These are phyloP conservation scores for Cryptoprocta ferox DNA, from an alignment of 2,797 vertebrate genomes.

Conservation along the genomic window DNA sequence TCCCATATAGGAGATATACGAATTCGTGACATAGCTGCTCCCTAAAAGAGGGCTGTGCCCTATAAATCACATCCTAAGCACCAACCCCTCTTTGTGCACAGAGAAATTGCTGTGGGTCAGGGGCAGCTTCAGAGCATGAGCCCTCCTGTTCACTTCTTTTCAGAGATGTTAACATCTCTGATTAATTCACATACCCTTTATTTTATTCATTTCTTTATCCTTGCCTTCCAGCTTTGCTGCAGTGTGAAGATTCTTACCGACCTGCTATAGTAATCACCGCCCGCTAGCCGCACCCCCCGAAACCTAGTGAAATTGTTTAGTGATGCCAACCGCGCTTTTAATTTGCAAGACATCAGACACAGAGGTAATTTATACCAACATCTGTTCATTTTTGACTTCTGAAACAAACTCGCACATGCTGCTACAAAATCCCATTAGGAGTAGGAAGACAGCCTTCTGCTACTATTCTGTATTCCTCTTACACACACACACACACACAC, in stretches of 20 bases:
- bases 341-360: slow-evolving; percentile 94
- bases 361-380: slow-evolving; percentile 97
- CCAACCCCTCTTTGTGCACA: slow-evolving; percentile 79
- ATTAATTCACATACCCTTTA: slow-evolving; percentile 89
- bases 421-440: slow-evolving; percentile 91
- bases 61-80: slow-evolving; percentile 87
- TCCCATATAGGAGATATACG: slow-evolving; percentile 88
- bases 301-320: slow-evolving; percentile 90
- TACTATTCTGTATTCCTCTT: slow-evolving; percentile 84
- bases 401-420: slow-evolving; percentile 92
- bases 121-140: slow-evolving; percentile 86
- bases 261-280: slow-evolving; percentile 87
- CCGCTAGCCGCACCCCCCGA: slow-evolving; percentile 79
- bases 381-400: slow-evolving; percentile 95
- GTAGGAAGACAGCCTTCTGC: slow-evolving; percentile 87
- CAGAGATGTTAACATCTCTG: slow-evolving; percentile 88
- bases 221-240: slow-evolving; percentile 85
- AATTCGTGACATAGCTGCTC: slow-evolving; percentile 84
- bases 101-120: slow-evolving; percentile 86
- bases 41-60: slow-evolving; percentile 86
- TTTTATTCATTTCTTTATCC: slow-evolving; percentile 88
- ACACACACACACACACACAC: slow-evolving; percentile 64
- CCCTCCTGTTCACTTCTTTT: slow-evolving; percentile 89
- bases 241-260: slow-evolving; percentile 87
- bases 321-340: slow-evolving; percentile 95